Evolutionary conservation across 2,888 invertebrate genomes (phyloP).

Genomic region (Conomelus anceps): DNA sequence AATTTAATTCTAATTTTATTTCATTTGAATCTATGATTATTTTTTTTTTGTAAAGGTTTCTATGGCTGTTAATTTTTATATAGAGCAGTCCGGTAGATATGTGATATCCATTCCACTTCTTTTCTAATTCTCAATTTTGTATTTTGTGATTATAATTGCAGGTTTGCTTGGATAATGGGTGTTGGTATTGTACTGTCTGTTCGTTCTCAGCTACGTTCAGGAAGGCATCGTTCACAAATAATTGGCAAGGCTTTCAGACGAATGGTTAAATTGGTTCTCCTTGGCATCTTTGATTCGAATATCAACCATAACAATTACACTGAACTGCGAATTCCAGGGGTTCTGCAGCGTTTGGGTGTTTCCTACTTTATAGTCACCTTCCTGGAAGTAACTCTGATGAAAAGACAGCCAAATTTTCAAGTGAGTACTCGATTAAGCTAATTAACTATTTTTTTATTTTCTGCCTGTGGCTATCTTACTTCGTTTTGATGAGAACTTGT

Average conservation of each 20-base stretch:
- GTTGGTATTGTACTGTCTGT: constrained; percentile 67
- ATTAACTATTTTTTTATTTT: too few species aligned
- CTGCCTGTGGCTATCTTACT: too few species aligned
- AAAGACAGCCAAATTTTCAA: constrained; percentile 27
- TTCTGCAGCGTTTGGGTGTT: constrained; percentile 74
- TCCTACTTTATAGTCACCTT: constrained; percentile 68
- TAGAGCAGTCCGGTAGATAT: neutral
- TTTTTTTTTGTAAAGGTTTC: constrained; percentile 10
- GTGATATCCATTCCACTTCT: neutral
- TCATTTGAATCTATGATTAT: neutral
- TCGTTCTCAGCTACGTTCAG: constrained; percentile 58
- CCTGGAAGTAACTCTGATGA: constrained; percentile 52
- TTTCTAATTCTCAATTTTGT: too few species aligned
- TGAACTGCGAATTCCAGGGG: constrained; percentile 66
- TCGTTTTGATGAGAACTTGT: too few species aligned
- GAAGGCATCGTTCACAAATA: constrained; percentile 50
- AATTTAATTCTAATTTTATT: neutral
- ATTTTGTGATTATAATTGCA: constrained; percentile 41
- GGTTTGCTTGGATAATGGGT: constrained; percentile 87
- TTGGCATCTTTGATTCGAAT: constrained; percentile 60
- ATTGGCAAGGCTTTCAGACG: constrained; percentile 49
- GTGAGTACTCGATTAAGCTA: too few species aligned
- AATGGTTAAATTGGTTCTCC: constrained; percentile 52
- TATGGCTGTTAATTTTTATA: neutral
- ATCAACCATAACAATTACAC: constrained; percentile 35